phyloP scores from a whole-genome alignment of 2,888 invertebrate species.

The Acheta domesticus region DNA sequence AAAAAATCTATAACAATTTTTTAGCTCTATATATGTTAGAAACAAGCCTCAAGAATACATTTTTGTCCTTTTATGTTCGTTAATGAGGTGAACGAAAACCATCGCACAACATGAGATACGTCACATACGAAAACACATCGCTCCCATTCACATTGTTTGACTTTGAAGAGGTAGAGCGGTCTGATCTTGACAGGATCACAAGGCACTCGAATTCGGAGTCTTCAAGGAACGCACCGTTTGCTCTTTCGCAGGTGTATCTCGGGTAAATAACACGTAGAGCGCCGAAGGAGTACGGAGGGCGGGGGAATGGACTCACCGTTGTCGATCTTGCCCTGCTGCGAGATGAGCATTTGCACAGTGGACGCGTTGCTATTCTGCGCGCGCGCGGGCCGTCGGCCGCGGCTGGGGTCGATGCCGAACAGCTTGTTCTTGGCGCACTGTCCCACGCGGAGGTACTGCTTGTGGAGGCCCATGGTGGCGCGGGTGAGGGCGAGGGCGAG shows the following conservation, averaged over 20 bases:
- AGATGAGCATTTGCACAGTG: constrained; percentile 76
- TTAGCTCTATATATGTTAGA: no score
- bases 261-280: neutral
- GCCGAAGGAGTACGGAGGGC: neutral
- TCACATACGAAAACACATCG: no score
- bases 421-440: constrained; percentile 68
- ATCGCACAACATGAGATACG: no score
- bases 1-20: no score
- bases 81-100: no score
- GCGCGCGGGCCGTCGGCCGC: constrained; percentile 35
- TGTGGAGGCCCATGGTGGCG: constrained; percentile 50
- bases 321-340: constrained; percentile 70
- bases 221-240: no score
- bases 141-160: no score
- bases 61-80: no score
- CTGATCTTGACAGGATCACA: no score
- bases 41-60: no score
- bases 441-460: constrained; percentile 73
- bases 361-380: constrained; percentile 48
- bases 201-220: no score
- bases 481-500: neutral
- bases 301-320: constrained; percentile 64
- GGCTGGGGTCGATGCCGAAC: constrained; percentile 58
- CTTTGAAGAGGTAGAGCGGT: no score
- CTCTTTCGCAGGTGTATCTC: neutral